Conservation (phyloP, 2,888 invertebrate genomes). For the Cephus pulcher region DNA sequence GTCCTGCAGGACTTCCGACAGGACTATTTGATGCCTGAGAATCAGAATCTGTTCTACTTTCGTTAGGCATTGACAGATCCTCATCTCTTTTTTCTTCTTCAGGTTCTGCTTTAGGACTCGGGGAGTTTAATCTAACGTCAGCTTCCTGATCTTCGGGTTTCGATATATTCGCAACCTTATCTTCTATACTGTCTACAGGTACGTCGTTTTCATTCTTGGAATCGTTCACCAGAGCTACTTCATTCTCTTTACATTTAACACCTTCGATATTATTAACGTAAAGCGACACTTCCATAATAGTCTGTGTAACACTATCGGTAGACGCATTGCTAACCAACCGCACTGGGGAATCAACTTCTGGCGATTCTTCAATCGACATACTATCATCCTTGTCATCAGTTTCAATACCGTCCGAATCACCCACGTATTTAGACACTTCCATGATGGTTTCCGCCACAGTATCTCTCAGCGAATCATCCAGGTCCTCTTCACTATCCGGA, state of each 20-base stretch:
- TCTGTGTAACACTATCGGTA: conserved; percentile 54
- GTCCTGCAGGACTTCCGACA: conserved; percentile 31
- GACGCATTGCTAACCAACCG: conserved; percentile 17
- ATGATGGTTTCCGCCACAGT: conserved; percentile 59
- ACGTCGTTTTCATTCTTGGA: conserved; percentile 17
- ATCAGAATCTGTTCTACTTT: conserved; percentile 29
- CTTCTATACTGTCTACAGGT: conserved; percentile 16
- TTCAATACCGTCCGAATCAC: conserved; percentile 31
- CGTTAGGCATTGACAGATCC: conserved; percentile 20
- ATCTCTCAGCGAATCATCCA: conserved; percentile 35
- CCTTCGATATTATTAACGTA: conserved; percentile 12
- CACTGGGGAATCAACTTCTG: not conserved
- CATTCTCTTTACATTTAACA: not conserved
- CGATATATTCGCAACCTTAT: conserved; percentile 2
- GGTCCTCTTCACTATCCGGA: conserved; percentile 29
- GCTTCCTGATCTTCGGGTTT: conserved; percentile 31
- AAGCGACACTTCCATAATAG: conserved; percentile 52
- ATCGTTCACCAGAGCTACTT: not conserved
- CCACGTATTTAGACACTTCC: conserved; percentile 54
- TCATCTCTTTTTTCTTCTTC: conserved; percentile 26
- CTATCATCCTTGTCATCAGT: conserved; percentile 13
- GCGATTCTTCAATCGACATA: not conserved
- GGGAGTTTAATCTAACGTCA: conserved; percentile 25
- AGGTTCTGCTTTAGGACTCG: conserved; percentile 19
- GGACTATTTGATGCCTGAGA: conserved; percentile 34